Conservation (phyloP, 2,888 invertebrate genomes). For the Eristalinus aeneus region DNA sequence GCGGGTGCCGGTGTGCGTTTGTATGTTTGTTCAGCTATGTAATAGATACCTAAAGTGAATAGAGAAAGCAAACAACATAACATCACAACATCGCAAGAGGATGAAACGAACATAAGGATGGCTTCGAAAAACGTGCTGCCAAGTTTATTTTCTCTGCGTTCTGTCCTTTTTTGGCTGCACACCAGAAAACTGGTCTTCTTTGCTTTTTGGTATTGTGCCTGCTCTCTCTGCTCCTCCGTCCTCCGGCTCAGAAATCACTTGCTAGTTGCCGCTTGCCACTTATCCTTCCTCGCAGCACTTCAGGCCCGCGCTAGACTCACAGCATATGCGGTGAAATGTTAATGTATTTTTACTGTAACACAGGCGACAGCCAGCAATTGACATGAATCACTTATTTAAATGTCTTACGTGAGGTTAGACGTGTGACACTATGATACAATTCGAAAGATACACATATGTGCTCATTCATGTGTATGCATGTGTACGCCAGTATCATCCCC, state of each 20-base stretch:
- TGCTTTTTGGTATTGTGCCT: neutral
- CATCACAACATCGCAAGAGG: slow-evolving; percentile 14
- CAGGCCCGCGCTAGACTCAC: slow-evolving; percentile 1
- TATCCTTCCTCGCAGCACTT: neutral
- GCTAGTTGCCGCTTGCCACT: neutral
- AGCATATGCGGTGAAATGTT: slow-evolving; percentile 61
- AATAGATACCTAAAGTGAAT: slow-evolving; percentile 60
- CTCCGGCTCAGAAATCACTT: neutral
- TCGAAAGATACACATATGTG: slow-evolving; percentile 13
- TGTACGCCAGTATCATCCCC: neutral
- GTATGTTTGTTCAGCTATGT: slow-evolving; percentile 38
- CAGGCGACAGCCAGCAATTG: slow-evolving; percentile 58
- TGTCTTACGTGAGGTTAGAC: slow-evolving; percentile 63
- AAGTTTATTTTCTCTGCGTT: slow-evolving; percentile 38
- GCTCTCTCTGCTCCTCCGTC: neutral
- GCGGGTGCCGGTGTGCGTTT: neutral
- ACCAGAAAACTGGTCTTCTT: slow-evolving; percentile 38
- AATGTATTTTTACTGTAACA: slow-evolving; percentile 62
- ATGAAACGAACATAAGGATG: slow-evolving; percentile 10
- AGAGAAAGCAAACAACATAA: slow-evolving; percentile 54
- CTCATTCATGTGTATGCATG: neutral
- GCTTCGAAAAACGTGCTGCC: slow-evolving; percentile 52
- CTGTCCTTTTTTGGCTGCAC: slow-evolving; percentile 43
- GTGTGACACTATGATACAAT: slow-evolving; percentile 51
- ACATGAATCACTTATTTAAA: slow-evolving; percentile 69